Conservation (phyloP, 92 coral and sea anemone species). For the Porites lobata region DNA sequence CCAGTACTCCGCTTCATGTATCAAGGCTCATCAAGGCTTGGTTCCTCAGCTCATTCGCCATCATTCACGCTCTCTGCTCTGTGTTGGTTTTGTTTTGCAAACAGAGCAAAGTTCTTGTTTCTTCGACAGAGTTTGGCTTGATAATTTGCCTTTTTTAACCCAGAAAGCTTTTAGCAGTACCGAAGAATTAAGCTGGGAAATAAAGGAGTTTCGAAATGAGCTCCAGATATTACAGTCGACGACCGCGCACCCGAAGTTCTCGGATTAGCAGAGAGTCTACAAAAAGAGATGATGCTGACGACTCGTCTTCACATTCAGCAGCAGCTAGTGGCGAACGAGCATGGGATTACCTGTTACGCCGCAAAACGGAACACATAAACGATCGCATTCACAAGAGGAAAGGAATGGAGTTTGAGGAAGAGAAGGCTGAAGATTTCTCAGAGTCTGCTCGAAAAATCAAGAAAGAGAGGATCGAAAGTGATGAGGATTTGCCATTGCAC, state of each 20-base stretch:
- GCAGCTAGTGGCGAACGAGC: slow-evolving; percentile 22
- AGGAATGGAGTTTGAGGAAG: background rate
- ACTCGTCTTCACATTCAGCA: background rate
- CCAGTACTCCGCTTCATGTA: slow-evolving; percentile 19
- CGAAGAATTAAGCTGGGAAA: background rate
- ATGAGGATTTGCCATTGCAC: background rate
- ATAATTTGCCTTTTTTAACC: background rate
- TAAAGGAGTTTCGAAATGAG: background rate
- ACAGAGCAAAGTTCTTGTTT: background rate
- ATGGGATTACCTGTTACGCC: slow-evolving; percentile 46
- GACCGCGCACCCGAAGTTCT: too few relatives aligned
- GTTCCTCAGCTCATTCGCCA: background rate
- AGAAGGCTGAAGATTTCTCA: background rate
- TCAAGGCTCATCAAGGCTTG: slow-evolving; percentile 10
- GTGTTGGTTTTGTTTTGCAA: background rate
- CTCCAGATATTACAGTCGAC: background rate
- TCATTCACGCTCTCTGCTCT: background rate
- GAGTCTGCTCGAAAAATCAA: background rate
- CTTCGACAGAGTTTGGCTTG: background rate
- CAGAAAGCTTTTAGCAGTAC: background rate
- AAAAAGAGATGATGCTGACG: background rate
- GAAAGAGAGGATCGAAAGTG: background rate
- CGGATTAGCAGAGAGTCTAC: too few relatives aligned
- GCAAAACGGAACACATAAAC: slow-evolving; percentile 20
- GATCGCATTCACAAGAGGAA: slow-evolving; percentile 35